phyloP scores from a whole-genome alignment of 2,888 invertebrate species.

The Eilema caniola region DNA sequence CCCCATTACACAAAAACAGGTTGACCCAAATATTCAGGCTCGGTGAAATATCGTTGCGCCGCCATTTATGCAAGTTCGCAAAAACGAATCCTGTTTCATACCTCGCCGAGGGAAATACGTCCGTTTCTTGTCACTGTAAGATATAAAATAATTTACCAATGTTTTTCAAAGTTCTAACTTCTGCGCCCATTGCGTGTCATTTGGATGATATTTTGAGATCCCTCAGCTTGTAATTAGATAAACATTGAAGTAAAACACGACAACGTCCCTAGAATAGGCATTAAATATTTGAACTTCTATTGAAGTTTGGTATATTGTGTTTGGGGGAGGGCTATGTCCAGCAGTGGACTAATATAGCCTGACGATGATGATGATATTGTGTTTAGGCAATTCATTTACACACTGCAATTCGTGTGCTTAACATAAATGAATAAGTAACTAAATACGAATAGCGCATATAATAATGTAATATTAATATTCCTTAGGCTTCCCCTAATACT shows the following conservation, averaged over 20 bases:
- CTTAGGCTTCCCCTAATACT: constrained; percentile 70
- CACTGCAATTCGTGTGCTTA: constrained; percentile 16
- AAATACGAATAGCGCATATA: constrained; percentile 58
- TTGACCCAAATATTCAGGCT: constrained; percentile 84
- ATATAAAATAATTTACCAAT: constrained; percentile 68
- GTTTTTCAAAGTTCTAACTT: constrained; percentile 60
- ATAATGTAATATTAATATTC: constrained; percentile 75
- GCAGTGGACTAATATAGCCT: too few relatives aligned
- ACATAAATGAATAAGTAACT: constrained; percentile 41
- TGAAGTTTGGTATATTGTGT: background rate
- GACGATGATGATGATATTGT: too few relatives aligned
- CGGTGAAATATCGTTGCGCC: constrained; percentile 81
- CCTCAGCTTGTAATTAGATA: constrained; percentile 72
- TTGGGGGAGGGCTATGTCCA: too few relatives aligned
- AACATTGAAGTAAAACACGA: constrained; percentile 62
- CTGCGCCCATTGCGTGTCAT: constrained; percentile 74
- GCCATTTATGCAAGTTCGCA: constrained; percentile 84
- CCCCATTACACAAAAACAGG: constrained; percentile 84
- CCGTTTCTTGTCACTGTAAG: constrained; percentile 69
- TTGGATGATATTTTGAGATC: constrained; percentile 72
- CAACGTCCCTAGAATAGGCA: constrained; percentile 41
- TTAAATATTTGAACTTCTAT: constrained; percentile 8
- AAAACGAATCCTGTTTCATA: constrained; percentile 79
- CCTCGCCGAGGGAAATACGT: constrained; percentile 67
- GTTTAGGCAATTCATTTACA: constrained; percentile 28